phyloP scores from a whole-genome alignment of 2,113 vertebrate genomes.

The Rana temporaria region DNA sequence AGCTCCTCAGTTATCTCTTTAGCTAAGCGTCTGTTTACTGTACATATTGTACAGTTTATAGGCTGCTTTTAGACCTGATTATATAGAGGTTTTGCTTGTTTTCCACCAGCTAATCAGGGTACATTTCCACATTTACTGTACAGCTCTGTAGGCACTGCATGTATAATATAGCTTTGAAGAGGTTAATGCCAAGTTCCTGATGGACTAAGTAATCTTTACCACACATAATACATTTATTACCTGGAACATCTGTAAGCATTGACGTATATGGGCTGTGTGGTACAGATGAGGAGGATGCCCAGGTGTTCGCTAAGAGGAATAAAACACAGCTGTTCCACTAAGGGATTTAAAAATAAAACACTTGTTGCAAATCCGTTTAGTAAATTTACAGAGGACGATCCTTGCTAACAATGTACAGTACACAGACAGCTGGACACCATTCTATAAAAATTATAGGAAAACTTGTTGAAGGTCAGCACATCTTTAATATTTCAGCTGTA shows the following conservation, averaged over 20 bases:
- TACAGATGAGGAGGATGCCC: neutral
- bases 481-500: neutral
- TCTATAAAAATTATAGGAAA: neutral
- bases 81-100: slow-evolving; percentile 9
- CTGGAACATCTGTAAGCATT: neutral
- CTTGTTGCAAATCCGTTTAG: neutral
- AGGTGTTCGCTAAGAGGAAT: neutral
- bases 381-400: neutral
- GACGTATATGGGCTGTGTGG: neutral
- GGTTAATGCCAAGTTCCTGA: neutral
- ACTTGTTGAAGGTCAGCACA: neutral
- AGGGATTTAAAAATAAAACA: neutral
- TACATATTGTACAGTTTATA: slow-evolving; percentile 49
- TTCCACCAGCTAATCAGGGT: neutral
- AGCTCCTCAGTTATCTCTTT: slow-evolving; percentile 23
- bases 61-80: slow-evolving; percentile 30
- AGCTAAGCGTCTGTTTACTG: slow-evolving; percentile 41
- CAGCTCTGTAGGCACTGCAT: too few species aligned
- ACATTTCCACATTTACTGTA: neutral
- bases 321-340: slow-evolving; percentile 16
- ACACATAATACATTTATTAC: neutral
- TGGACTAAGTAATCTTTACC: neutral
- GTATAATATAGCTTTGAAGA: neutral
- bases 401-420: neutral
- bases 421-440: neutral